Evolutionary conservation across 2,113 vertebrate genomes (phyloP).

Genomic region (Pseudois nayaur): DNA sequence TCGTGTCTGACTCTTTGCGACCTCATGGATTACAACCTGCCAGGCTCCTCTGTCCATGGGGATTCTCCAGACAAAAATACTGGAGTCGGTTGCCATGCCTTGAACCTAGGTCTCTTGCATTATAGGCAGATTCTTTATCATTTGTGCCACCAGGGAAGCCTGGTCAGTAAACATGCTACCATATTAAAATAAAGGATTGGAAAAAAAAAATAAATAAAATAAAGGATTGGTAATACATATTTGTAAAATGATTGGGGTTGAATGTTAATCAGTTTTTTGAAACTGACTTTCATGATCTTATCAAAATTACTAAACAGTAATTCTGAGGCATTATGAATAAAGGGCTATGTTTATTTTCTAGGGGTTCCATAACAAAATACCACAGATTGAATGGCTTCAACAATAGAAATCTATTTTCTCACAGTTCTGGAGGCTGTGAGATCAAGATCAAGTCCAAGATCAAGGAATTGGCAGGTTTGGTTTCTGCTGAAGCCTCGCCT

Average conservation of each 20-base stretch:
- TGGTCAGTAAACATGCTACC: not conserved
- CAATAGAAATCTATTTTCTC: not conserved
- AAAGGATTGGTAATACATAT: not conserved
- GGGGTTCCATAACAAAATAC: not conserved
- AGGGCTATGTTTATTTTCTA: not conserved
- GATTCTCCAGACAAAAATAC: not conserved
- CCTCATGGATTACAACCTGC: not conserved
- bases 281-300: not conserved
- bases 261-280: not conserved
- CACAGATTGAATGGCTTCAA: not conserved
- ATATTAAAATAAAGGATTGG: not conserved
- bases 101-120: not conserved
- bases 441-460: not conserved
- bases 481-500: not conserved
- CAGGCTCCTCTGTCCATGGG: not conserved
- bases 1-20: not conserved
- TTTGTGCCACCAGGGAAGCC: not conserved
- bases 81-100: not conserved
- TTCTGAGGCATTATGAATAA: not conserved
- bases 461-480: not conserved
- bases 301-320: not conserved
- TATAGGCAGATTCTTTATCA: not conserved
- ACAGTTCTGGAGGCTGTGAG: not conserved
- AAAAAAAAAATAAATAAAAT: too few relatives aligned
- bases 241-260: not conserved